Percentiles rank a stretch among this genome's conserved stretches.
phyloP scores from a whole-genome alignment of 2,797 vertebrate genomes.

The Botia almorhae region DNA sequence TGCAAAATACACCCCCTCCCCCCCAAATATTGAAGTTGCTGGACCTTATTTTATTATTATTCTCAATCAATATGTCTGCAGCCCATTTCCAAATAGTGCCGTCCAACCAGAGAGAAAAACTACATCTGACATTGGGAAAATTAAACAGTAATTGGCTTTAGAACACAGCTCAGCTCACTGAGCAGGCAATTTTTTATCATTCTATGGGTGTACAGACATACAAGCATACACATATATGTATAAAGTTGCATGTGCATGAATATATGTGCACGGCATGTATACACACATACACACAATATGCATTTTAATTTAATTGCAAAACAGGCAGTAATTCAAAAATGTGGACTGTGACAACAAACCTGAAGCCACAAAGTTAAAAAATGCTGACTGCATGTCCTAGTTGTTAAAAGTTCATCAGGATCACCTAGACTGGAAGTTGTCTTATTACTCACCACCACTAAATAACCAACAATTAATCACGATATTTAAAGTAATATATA shows the following conservation, averaged over 20 bases:
- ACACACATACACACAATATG: not conserved
- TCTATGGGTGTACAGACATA: constrained; percentile 28
- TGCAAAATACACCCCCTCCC: constrained; percentile 24
- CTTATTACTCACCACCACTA: too few relatives aligned
- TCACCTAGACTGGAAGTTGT: too few relatives aligned
- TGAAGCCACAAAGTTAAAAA: too few relatives aligned
- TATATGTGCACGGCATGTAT: not conserved
- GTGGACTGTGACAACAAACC: too few relatives aligned
- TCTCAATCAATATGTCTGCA: constrained; percentile 69
- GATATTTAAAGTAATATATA: too few relatives aligned
- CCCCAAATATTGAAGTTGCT: constrained; percentile 50
- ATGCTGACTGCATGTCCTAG: too few relatives aligned
- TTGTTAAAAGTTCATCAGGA: too few relatives aligned
- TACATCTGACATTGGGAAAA: constrained; percentile 73
- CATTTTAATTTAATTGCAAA: too few relatives aligned
- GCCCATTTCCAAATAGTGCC: constrained; percentile 61
- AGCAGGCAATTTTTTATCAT: constrained; percentile 68
- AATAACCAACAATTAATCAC: too few relatives aligned
- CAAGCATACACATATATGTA: not conserved
- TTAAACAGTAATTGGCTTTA: constrained; percentile 72
- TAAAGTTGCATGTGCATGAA: not conserved
- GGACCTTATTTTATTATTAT: constrained; percentile 61
- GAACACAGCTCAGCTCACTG: constrained; percentile 63
- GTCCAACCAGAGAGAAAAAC: constrained; percentile 67
- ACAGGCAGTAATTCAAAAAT: too few relatives aligned